Base-by-base conservation (phyloP, 2,888 invertebrate genomes). In the Lamellibrachia satsuma region DNA sequence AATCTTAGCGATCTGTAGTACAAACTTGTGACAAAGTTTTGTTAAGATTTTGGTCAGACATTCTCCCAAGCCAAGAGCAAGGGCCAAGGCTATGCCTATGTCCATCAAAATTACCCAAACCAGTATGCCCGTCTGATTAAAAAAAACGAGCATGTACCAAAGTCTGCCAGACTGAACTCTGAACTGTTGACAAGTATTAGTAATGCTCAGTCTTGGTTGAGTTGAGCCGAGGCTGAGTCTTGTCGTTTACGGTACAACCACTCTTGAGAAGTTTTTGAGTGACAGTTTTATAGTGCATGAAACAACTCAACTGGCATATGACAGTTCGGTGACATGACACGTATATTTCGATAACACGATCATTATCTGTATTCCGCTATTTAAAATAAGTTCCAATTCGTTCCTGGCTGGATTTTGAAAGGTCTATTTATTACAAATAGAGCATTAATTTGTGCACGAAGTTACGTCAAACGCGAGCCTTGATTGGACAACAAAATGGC, bases 401-500 rank as follows among this genome's bases (percentile, higher is more conserved):
- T 75, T n/a, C 6, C 22, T 22, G 22, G n/a, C n/a, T 22, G 75
- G 15, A 22, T 15, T 22, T 75, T 2, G 15, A 15, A 75, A 75
- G 75, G 9, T 75, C n/a, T 22, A 22, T 75, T 6, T 39, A 39
- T 39, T 39, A 39, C 39, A 39, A 39, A 39, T 39, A 22, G 15
- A 4, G n/a, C 75, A 75, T 75, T 75, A 75, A 75, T 75, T 75
- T 75, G 75, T 75, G 75, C 75, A 75, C 75, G 75, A 75, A 75
- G 75, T 75, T 75, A 75, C 75, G 75, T 75, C 75, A 22, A 75
- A 75, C 75, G 75, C 75, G 75, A 75, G 75, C 75, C 75, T 75
- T 75, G 75, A 75, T 75, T 75, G 75, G 75, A 75, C 75, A 75
- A 75, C 75, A 75, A 75, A 75, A 75, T 75, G 75, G 75, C 75